Percentiles rank a stretch among this genome's conserved stretches.
These are phyloP conservation scores for Drosophila vallismaia DNA, from an alignment of 2,888 invertebrate genomes.

Conservation along the genomic window DNA sequence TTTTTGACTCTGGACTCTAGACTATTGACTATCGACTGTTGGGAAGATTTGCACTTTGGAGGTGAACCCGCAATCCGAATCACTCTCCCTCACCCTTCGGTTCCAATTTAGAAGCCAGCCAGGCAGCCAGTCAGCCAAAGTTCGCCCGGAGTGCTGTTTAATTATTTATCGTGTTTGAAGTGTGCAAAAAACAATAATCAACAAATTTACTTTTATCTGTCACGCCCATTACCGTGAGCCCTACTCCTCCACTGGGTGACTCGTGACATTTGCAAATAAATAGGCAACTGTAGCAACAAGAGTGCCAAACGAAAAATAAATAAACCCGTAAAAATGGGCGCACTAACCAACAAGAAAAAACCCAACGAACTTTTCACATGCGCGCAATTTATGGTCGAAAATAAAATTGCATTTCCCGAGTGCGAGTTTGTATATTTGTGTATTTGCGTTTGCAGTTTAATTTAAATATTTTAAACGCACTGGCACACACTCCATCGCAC, in stretches of 20 bases:
- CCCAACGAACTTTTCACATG: constrained; percentile 48
- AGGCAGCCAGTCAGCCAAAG: background rate
- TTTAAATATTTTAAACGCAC: constrained; percentile 67
- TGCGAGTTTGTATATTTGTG: constrained; percentile 17
- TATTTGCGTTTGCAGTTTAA: constrained; percentile 59
- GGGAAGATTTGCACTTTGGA: constrained; percentile 8
- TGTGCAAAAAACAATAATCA: constrained; percentile 42
- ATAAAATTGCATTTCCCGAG: constrained; percentile 68
- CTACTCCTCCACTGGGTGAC: constrained; percentile 15
- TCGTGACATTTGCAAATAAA: constrained; percentile 77
- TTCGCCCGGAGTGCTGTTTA: constrained; percentile 25
- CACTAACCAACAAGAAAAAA: background rate
- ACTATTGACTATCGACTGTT: constrained; percentile 3
- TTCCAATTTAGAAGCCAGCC: constrained; percentile 9
- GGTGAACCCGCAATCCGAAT: background rate
- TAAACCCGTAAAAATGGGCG: constrained; percentile 52
- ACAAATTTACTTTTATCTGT: constrained; percentile 57
- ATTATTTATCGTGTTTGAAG: constrained; percentile 46
- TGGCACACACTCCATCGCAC: constrained; percentile 14
- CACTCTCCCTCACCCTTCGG: background rate
- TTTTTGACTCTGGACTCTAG: too few species aligned
- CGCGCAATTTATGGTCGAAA: constrained; percentile 70
- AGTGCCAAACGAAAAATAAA: constrained; percentile 29
- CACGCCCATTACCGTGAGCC: constrained; percentile 12
- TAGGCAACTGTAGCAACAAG: constrained; percentile 52